A percentile compares a stretch with the other conserved stretches of the same genome.
These are phyloP conservation scores for Puffinus mauretanicus DNA, from an alignment of 2,113 vertebrate species.

Conservation along the genomic window DNA sequence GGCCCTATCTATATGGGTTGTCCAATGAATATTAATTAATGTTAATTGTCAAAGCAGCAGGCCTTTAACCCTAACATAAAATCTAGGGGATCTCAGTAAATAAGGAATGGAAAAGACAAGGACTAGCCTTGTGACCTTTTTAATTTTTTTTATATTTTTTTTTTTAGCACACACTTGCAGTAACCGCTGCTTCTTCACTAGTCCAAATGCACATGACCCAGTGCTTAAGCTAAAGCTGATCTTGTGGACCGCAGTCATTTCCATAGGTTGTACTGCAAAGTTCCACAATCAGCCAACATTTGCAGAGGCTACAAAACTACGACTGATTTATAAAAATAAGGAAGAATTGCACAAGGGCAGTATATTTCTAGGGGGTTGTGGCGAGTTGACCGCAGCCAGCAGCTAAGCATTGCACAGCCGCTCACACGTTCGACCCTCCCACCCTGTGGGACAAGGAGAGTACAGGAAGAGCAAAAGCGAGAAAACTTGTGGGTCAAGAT, in stretches of 20 bases:
- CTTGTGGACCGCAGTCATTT: background rate
- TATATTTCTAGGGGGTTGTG: background rate
- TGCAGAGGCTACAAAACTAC: background rate
- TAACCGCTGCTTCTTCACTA: background rate
- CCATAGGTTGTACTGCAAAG: background rate
- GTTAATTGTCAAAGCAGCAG: background rate
- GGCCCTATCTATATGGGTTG: background rate
- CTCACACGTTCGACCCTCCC: rapidly evolving
- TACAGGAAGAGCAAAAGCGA: background rate
- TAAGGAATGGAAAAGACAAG: background rate
- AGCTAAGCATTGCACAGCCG: rapidly evolving
- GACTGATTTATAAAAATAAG: background rate
- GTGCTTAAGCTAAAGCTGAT: background rate
- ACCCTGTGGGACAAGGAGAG: too few relatives aligned
- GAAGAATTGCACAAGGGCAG: background rate
- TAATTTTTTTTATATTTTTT: background rate
- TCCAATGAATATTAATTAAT: background rate
- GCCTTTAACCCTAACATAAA: background rate
- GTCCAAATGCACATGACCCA: background rate
- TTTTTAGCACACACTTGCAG: background rate
- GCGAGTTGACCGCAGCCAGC: background rate
- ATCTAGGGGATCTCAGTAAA: background rate
- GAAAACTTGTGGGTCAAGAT: background rate
- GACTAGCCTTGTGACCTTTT: background rate
- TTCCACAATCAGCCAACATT: background rate